Conservation (phyloP, 2,113 vertebrate genomes). For the Spea multiplicata region DNA sequence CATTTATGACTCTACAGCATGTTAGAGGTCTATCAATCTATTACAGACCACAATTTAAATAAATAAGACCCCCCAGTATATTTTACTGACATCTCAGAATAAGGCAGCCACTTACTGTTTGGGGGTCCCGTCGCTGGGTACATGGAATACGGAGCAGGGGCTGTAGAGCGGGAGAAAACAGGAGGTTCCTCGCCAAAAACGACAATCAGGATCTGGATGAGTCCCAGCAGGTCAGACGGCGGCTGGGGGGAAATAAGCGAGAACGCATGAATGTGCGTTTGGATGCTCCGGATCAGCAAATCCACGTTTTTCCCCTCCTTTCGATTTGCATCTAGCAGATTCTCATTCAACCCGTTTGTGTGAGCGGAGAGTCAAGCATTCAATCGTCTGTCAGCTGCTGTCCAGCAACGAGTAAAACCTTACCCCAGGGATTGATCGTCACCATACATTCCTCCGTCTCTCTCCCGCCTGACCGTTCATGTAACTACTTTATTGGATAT, state of each 20-base stretch:
- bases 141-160: constrained; percentile 80
- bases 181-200: constrained; percentile 97
- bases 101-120: constrained; percentile 74
- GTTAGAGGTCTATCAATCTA: too few species aligned
- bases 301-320: not conserved
- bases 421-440: not conserved
- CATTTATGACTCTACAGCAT: too few species aligned
- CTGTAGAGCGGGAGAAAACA: constrained; percentile 89
- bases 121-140: constrained; percentile 93
- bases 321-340: not conserved
- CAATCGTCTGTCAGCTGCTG: fast-evolving
- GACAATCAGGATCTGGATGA: constrained; percentile 98
- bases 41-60: too few species aligned
- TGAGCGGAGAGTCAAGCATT: not conserved
- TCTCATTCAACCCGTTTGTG: constrained; percentile 1
- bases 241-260: constrained; percentile 66
- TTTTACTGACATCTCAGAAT: not conserved
- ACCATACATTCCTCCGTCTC: too few species aligned
- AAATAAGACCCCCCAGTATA: too few species aligned
- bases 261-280: not conserved
- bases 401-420: not conserved
- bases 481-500: too few species aligned
- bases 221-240: constrained; percentile 88
- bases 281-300: not conserved
- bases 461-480: too few species aligned